Evolutionary conservation across 23 tunicate genomes (phyloP).

Genomic region (Clavelina lepadiformis): DNA sequence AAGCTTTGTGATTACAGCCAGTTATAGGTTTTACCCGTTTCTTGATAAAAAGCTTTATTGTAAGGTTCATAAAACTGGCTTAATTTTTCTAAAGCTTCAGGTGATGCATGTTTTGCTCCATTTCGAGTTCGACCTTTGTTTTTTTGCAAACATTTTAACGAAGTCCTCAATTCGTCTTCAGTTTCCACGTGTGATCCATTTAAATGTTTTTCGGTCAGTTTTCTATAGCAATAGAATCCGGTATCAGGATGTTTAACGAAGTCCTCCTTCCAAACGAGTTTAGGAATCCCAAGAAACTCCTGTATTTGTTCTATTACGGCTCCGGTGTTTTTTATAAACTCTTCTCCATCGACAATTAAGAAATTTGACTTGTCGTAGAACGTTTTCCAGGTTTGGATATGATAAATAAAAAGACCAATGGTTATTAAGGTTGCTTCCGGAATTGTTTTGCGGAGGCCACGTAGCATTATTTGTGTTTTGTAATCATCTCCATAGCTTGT

Average conservation of each 20-base stretch:
- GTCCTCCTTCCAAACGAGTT: slow-evolving; percentile 28
- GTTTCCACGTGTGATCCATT: too few relatives aligned
- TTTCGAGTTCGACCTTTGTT: slow-evolving; percentile 17
- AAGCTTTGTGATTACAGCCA: too few relatives aligned
- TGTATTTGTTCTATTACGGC: slow-evolving; percentile 30
- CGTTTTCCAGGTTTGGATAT: slow-evolving; percentile 17
- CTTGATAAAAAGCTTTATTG: slow-evolving; percentile 5
- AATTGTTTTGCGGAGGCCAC: background rate
- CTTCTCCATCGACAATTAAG: slow-evolving; percentile 32
- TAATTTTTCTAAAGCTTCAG: background rate
- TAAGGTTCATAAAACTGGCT: slow-evolving; percentile 6
- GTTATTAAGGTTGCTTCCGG: background rate
- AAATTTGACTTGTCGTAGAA: slow-evolving; percentile 12
- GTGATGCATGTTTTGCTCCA: background rate
- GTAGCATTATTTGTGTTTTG: too few relatives aligned
- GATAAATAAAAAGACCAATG: slow-evolving; percentile 8
- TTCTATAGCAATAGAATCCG: slow-evolving; percentile 34
- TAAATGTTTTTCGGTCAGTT: slow-evolving; percentile 4
- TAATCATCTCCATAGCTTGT: too few relatives aligned
- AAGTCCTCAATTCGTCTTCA: background rate
- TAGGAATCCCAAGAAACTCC: slow-evolving; percentile 38
- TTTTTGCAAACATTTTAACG: slow-evolving; percentile 1
- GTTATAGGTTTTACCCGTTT: background rate
- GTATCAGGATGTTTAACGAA: slow-evolving; percentile 35
- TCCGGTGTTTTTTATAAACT: slow-evolving; percentile 26